Percentiles rank a stretch among this genome's conserved stretches.
phyloP scores from a whole-genome alignment of 2,797 vertebrate genomes.

The Scolopax rusticola region DNA sequence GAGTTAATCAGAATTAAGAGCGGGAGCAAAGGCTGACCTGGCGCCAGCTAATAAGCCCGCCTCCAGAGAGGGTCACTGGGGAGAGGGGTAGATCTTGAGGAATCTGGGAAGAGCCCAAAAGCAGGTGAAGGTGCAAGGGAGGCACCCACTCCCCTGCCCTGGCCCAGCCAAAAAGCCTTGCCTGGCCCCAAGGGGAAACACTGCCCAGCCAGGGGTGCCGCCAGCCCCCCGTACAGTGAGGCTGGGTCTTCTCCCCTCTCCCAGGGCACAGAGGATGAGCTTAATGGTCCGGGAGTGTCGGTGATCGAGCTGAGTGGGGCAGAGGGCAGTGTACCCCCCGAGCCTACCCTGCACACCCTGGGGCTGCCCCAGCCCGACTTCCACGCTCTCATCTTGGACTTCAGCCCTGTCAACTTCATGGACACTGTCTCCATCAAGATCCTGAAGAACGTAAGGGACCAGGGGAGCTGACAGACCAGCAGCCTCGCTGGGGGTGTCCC shows the following conservation, averaged over 20 bases:
- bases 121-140: neutral
- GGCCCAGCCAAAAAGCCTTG: neutral
- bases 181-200: accelerated
- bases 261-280: neutral
- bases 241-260: neutral
- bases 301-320: neutral
- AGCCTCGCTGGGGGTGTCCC: accelerated
- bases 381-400: constrained; percentile 87
- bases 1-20: constrained; percentile 18
- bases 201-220: neutral
- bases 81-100: accelerated
- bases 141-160: neutral
- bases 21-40: constrained; percentile 2
- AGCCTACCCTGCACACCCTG: constrained; percentile 68
- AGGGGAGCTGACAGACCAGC: neutral
- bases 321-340: accelerated
- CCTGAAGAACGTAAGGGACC: constrained; percentile 83
- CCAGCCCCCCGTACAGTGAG: accelerated
- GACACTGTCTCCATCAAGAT: constrained; percentile 92
- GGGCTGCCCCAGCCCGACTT: constrained; percentile 77
- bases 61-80: neutral
- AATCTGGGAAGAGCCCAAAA: neutral
- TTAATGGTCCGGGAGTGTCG: neutral
- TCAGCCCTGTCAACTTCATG: constrained; percentile 90
- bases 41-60: neutral